Base-by-base conservation (phyloP, 2,888 invertebrate species). In the Dicyrtoma fusca region DNA sequence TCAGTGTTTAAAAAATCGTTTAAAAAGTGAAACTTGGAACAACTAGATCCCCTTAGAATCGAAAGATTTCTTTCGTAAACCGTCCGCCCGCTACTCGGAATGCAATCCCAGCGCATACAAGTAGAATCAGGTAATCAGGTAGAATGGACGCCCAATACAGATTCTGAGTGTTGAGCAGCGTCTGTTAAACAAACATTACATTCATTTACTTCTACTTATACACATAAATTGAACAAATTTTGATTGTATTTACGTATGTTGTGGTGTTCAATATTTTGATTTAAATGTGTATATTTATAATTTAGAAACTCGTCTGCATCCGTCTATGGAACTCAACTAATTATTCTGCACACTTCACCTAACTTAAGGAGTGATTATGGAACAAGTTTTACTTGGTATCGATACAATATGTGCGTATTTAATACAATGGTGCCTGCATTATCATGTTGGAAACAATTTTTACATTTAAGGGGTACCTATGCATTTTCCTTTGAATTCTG, bases 91-190 rank as follows among this genome's bases (percentile, higher is more conserved):
- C 82, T 17, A 81, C 76, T 62, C 80, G 84, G 21, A 89, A 84
- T 26, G 83, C 82, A 68, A 83, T 75, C 55, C 81, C 77, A 1
- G 87, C 88, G 34, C 90, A 91, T 10, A 89, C 81, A 5, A 89
- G 71, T 68, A 92, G 86, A 69, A 92, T 84, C 45, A 87, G 80
- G 81, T 91, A 92, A 51, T 89, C 88, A 0, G 90, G 89, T 66
- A 90, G 82, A 69, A 94, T 85, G 2, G 91, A 91, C 2, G 88
- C 89, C 26, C 86, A 86, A 83, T 93, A 93, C 59, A 88, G 81
- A 79, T 89, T 88, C 76, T 85, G 86, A 71, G 86, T 86, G 83
- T 94, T 94, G 42, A 94, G 84, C 77, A 95, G 85, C 68, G 94
- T 94, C 82, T 84, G 80, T 11, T 81, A 76, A 59, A 66, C 61